These are phyloP conservation scores for Myodes glareolus DNA, from an alignment of 2,113 vertebrate genomes.

Conservation along the genomic window DNA sequence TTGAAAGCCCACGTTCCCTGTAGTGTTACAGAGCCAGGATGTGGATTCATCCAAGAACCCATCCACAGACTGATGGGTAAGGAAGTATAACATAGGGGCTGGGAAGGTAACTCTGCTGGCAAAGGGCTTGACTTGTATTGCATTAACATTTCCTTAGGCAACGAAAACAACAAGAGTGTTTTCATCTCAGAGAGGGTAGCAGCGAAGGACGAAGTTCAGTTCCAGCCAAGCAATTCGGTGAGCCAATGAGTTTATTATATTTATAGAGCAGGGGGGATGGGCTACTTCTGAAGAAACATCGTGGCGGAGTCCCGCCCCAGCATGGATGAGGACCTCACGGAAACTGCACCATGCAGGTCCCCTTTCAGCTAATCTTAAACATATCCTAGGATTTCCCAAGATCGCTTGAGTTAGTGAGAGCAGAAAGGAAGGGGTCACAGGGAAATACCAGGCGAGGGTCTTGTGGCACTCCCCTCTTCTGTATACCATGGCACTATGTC, in stretches of 20 bases:
- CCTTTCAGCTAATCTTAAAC: neutral
- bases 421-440: neutral
- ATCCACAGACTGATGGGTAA: neutral
- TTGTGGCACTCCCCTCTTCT: neutral
- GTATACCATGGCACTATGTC: too few relatives aligned
- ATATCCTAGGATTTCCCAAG: neutral
- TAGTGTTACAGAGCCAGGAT: neutral
- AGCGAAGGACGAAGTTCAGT: neutral
- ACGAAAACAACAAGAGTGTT: neutral
- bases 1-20: neutral
- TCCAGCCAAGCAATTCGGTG: neutral
- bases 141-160: neutral
- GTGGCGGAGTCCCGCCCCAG: neutral
- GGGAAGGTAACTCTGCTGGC: neutral
- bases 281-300: neutral
- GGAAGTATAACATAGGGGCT: neutral
- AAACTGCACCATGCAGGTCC: too few relatives aligned
- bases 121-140: neutral
- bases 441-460: neutral
- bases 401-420: neutral
- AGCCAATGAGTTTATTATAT: neutral
- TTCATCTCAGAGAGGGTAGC: neutral
- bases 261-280: neutral
- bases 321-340: neutral
- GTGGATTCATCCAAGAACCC: neutral